Conservation (phyloP, 1,140 invertebrate species). For the Pectinophora gossypiella region DNA sequence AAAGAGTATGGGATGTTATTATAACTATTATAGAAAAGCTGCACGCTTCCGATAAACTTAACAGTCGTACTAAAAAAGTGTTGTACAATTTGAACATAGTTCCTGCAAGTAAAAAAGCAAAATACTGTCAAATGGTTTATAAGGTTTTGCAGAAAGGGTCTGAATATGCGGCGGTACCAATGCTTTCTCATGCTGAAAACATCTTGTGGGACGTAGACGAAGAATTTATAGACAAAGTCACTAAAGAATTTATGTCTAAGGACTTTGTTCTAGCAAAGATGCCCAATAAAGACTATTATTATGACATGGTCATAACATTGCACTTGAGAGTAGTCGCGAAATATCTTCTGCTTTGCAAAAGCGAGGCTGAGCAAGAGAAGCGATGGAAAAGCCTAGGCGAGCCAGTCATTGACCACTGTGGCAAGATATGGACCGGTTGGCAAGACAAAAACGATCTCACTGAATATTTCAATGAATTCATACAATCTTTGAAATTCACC, state of each 20-base stretch:
- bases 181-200: conserved; percentile 27
- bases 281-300: background rate
- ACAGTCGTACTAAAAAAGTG: background rate
- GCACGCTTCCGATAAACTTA: background rate
- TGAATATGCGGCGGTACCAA: conserved; percentile 12
- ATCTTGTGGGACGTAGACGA: conserved; percentile 25
- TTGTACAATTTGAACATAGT: conserved; percentile 13
- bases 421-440: conserved; percentile 5
- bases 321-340: conserved; percentile 35
- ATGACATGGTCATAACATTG: conserved; percentile 7
- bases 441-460: conserved; percentile 3
- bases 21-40: conserved; percentile 23
- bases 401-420: conserved; percentile 26
- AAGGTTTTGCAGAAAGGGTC: conserved; percentile 18
- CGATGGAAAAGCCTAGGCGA: conserved; percentile 28
- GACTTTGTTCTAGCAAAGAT: background rate
- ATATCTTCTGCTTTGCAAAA: conserved; percentile 31
- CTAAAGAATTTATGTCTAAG: conserved; percentile 8
- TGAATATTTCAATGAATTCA: conserved; percentile 12
- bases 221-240: conserved; percentile 16
- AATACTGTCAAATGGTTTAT: conserved; percentile 33
- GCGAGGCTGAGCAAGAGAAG: conserved; percentile 23
- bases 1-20: conserved; percentile 27
- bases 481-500: conserved; percentile 32
- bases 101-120: conserved; percentile 26